Percentiles rank a stretch among this genome's conserved stretches.
Evolutionary conservation across 2,888 invertebrate genomes (phyloP).

Genomic region (Apamea sordens): DNA sequence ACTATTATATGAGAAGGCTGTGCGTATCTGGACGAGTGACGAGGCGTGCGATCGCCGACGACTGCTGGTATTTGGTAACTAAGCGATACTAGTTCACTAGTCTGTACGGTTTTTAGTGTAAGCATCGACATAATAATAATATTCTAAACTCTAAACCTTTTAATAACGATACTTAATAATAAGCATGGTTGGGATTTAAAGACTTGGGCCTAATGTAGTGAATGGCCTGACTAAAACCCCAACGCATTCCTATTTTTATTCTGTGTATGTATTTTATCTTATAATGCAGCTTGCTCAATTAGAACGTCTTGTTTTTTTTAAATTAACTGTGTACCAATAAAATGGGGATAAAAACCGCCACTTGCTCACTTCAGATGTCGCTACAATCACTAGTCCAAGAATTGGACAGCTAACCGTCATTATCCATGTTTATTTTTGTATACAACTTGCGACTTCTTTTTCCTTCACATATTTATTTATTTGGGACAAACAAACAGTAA

Average conservation of each 20-base stretch:
- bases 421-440: too few relatives aligned
- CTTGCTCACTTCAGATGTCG: background rate
- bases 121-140: constrained; percentile 57
- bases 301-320: background rate
- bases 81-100: constrained; percentile 77
- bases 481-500: too few relatives aligned
- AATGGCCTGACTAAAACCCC: constrained; percentile 18
- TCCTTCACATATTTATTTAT: background rate
- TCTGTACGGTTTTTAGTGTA: constrained; percentile 62
- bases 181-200: constrained; percentile 40
- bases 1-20: constrained; percentile 20
- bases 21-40: constrained; percentile 62
- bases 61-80: constrained; percentile 72
- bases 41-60: constrained; percentile 68
- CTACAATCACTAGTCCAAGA: background rate
- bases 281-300: background rate
- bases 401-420: background rate
- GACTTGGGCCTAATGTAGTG: constrained; percentile 15
- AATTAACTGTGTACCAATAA: background rate
- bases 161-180: constrained; percentile 54
- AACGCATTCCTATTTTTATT: background rate
- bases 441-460: background rate
- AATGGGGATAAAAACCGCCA: background rate
- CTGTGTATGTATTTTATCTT: background rate
- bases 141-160: constrained; percentile 48